Conservation (phyloP, 2,797 vertebrate species). For the Alca torda region DNA sequence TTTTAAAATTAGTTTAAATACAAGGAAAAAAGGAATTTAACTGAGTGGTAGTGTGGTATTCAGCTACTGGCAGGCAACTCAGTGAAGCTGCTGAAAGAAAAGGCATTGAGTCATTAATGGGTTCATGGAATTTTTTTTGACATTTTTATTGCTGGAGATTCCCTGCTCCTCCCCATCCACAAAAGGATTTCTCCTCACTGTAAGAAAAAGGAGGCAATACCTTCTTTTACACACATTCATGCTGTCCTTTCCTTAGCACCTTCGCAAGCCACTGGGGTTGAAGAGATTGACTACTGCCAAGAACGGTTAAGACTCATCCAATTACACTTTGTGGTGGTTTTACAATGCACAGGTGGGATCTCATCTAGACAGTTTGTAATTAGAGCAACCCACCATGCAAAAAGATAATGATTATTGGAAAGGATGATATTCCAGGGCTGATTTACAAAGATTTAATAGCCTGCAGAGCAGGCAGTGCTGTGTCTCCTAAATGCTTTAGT, state of each 20-base stretch:
- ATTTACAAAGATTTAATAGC: slow-evolving; percentile 35
- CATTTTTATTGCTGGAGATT: not conserved
- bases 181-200: not conserved
- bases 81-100: not conserved
- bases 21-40: not conserved
- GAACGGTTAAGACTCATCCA: slow-evolving; percentile 17
- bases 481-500: not conserved
- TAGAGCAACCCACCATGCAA: slow-evolving; percentile 6
- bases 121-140: not conserved
- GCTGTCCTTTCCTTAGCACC: not conserved
- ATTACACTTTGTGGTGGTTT: not conserved
- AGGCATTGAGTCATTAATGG: not conserved
- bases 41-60: not conserved
- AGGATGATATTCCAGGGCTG: not conserved
- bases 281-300: not conserved
- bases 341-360: not conserved
- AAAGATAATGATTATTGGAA: slow-evolving; percentile 28
- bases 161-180: not conserved
- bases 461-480: not conserved
- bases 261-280: not conserved
- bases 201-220: not conserved
- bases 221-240: not conserved
- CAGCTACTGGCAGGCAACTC: not conserved
- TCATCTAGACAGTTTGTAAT: slow-evolving; percentile 24
- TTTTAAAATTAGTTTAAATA: not conserved